Evolutionary conservation across 2,113 vertebrate species (phyloP), one percentile per base, ranked within the genome.

Genomic region (Micronycteris hirsuta): DNA sequence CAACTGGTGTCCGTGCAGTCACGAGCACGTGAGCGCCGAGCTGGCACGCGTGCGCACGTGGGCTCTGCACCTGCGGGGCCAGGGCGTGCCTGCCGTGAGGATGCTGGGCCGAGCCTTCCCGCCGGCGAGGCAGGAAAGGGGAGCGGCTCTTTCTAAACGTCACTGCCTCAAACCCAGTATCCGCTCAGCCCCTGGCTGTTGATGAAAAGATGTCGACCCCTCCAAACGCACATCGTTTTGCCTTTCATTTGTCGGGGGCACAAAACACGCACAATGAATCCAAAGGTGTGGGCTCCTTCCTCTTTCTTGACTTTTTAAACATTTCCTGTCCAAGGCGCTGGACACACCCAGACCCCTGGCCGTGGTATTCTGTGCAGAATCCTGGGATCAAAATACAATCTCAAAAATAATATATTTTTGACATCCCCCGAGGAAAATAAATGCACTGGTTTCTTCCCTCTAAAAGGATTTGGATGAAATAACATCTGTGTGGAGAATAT

Each of bases 401-500:
- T 98, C 97, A 97, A 97, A 97, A 98, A 97, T 97, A 98, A 98
- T 97, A 97, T 96, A 96, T 98, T 98, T 97, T 96, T 98, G 96
- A 97, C 68, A 22, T 98, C 86, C 97, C 97, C 97, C 89, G 73
- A 94, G 93, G 68, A 92, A 98, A 93, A 98, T 58, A 98, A 98
- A 98, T 98, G 96, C 92, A 95, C 97, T 85, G 87, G 97, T 97
- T 98, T 96, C 97, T 98, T 98, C 93, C 92, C 87, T 97, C 97
- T 98, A 97, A 98, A 98, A 98, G 97, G 98, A 95, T 98, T 98
- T 97, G 65, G 97, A 98, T 96, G 97, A 97, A 98, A 98, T 98
- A 98, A 98, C 98, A 98, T 98, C 98, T 98, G 98, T 98, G 98
- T 97, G 96, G 97, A 98, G 98, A 98, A 97, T 98, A 98, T 98